Percentiles rank a stretch among this genome's conserved stretches.
Evolutionary conservation across 1,140 invertebrate species (phyloP).

Genomic region (Probaryconus sp.): DNA sequence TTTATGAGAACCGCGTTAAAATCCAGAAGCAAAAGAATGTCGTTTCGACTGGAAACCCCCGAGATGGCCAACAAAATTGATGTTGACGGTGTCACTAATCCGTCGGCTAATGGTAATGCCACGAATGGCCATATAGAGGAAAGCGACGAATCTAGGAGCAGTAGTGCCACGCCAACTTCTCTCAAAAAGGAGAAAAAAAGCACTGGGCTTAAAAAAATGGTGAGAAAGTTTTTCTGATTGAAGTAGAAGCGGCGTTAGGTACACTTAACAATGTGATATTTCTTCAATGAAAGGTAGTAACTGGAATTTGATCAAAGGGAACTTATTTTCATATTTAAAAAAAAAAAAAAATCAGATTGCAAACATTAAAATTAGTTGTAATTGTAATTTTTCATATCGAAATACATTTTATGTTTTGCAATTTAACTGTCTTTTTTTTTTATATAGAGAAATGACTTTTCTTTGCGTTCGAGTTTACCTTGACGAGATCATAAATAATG

Average conservation of each 20-base stretch:
- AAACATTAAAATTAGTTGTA: no score
- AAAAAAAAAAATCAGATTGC: no score
- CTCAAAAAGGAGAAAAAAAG: conserved; percentile 79
- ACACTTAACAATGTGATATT: no score
- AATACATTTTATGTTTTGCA: no score
- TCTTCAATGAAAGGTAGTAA: no score
- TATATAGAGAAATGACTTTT: no score
- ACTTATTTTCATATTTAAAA: no score
- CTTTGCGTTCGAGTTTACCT: no score
- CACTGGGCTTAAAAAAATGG: conserved; percentile 80
- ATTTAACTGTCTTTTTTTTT: no score
- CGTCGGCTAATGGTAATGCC: conserved; percentile 69
- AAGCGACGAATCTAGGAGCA: conserved; percentile 78
- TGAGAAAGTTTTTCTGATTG: conserved; percentile 83
- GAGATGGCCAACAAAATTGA: conserved; percentile 14
- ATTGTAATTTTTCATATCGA: no score
- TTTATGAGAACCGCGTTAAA: conserved; percentile 82
- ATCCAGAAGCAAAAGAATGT: conserved; percentile 74
- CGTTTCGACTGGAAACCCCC: conserved; percentile 23
- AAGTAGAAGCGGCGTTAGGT: conserved; percentile 43
- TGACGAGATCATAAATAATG: no score
- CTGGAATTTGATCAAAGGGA: no score
- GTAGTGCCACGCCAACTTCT: conserved; percentile 70
- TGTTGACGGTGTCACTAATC: neutral
- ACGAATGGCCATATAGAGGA: conserved; percentile 68